phyloP scores from a whole-genome alignment of 1,140 invertebrate genomes.

The Portunus trituberculatus region DNA sequence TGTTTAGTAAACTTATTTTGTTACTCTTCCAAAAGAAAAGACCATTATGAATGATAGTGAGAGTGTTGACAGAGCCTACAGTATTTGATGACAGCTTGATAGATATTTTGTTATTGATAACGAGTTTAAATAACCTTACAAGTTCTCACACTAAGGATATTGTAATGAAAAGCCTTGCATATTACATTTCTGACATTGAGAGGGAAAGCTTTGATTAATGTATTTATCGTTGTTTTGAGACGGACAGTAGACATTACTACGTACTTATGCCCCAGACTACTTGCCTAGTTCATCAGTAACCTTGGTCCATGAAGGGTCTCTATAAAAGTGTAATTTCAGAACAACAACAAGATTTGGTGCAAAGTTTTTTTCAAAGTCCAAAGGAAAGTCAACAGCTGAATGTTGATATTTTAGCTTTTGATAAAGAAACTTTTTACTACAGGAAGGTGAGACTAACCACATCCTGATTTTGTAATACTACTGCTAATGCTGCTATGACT shows the following conservation, averaged over 20 bases:
- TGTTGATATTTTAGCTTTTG: not conserved
- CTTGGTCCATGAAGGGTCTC: not conserved
- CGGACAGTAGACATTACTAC: not conserved
- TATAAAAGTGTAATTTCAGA: too few species aligned
- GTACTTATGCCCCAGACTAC: not conserved
- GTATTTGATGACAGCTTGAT: not conserved
- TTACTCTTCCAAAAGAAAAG: not conserved
- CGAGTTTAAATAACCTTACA: not conserved
- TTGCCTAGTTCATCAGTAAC: not conserved
- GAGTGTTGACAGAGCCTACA: not conserved
- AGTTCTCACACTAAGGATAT: too few species aligned
- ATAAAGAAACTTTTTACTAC: not conserved
- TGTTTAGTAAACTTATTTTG: slow-evolving; percentile 4
- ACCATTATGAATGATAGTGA: not conserved
- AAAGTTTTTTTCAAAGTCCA: not conserved
- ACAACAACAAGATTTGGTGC: too few species aligned
- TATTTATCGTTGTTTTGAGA: not conserved
- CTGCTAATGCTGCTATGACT: not conserved
- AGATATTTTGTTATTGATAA: not conserved
- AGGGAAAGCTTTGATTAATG: too few species aligned
- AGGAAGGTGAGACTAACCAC: not conserved
- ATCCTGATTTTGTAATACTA: slow-evolving; percentile 2
- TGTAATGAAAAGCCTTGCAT: too few species aligned
- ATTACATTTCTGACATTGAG: too few species aligned
- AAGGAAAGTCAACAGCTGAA: not conserved